Evolutionary conservation across 1,140 invertebrate species (phyloP).

Genomic region (Pogonomyrmex barbatus): DNA sequence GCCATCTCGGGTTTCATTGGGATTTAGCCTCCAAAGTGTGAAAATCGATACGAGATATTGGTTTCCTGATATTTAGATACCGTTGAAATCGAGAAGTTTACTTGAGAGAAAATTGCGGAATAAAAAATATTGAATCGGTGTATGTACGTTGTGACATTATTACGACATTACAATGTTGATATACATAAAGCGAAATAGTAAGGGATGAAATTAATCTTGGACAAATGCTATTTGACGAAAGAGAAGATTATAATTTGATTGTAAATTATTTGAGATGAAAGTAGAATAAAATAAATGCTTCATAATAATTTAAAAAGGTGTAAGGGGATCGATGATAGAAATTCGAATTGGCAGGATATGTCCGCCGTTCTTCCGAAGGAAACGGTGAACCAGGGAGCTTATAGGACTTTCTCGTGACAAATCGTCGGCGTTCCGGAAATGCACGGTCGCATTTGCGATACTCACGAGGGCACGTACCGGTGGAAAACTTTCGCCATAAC

Average conservation of each 20-base stretch:
- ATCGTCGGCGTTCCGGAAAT: constrained; percentile 67
- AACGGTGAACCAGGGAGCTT: constrained; percentile 33
- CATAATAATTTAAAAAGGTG: background rate
- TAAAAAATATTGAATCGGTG: background rate
- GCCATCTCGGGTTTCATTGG: background rate
- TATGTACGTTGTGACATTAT: no score
- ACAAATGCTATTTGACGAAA: background rate
- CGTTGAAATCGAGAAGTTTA: background rate
- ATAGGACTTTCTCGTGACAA: constrained; percentile 68
- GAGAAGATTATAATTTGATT: background rate
- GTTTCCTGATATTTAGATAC: background rate
- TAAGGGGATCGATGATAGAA: constrained; percentile 39
- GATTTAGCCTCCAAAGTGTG: background rate
- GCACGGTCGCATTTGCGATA: constrained; percentile 60
- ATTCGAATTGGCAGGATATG: constrained; percentile 27
- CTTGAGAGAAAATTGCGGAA: background rate
- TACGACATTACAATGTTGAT: background rate
- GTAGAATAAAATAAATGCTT: background rate
- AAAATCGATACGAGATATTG: background rate
- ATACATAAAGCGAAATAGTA: background rate
- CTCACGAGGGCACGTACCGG: constrained; percentile 58
- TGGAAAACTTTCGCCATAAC: constrained; percentile 76
- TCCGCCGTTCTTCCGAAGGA: constrained; percentile 12
- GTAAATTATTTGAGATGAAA: background rate
- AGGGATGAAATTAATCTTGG: no score